Base-by-base conservation (phyloP, 2,113 vertebrate species). In the Castor canadensis region DNA sequence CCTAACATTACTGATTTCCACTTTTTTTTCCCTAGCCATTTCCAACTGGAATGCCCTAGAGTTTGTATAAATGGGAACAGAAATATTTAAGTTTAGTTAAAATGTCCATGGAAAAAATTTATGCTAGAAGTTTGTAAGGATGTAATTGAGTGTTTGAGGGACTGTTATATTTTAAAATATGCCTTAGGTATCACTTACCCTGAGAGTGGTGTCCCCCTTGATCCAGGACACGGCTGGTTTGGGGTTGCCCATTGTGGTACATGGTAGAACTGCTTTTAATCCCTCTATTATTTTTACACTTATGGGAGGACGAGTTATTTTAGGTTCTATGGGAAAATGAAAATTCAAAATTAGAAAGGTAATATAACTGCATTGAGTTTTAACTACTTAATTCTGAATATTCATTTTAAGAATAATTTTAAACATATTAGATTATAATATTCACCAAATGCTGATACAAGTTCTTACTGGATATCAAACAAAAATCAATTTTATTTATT, bases 171-270 rank as follows among this genome's bases (percentile, higher is more conserved):
- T 92, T 83, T 54, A n/a, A 88, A 94, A 73, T 47, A 49, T 5
- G 35, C 84, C 28, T 22, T 47, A 28, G n/a, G n/a, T n/a, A n/a
- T n/a, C 84, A 96, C 98, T 98, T 97, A 99, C 99, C 98, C 98
- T 99, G 91, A 99, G 98, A 47, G 99, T 95, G 92, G 98, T 98
- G 85, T 99, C 99, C 88, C 99, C 99, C 98, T 99, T 99, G 49
- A 99, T 98, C 99, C 99, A 99, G 3, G 99, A 99, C 93, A 99
- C 98, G 10, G 99, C 98, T 16, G 99, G 99, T 97, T 99, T 99
- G 82, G 99, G 99, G 96, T 99, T 99, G 20, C 99, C 99, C 96
- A 99, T 98, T 5, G 99, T 99, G 76, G 99, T 99, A 66, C 99
- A 99, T 0, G 99, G 99, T 83, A 99, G 97, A 96, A 99, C 99